Percentiles rank a stretch among this genome's conserved stretches.
phyloP scores from a whole-genome alignment of 2,888 invertebrate genomes.

The Metalampra italica region DNA sequence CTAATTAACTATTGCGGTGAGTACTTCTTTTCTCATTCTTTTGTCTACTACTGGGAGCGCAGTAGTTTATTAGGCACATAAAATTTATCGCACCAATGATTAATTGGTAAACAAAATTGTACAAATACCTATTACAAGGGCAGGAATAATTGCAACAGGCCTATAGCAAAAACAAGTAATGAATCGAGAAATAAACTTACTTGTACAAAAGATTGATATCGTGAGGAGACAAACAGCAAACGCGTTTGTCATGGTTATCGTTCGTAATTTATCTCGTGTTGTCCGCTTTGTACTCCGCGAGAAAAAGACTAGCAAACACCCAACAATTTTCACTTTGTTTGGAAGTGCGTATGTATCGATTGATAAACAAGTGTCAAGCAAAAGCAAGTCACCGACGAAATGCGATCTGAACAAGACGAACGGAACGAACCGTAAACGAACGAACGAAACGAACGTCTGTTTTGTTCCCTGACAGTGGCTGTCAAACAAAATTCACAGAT shows the following conservation, averaged over 20 bases:
- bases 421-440: neutral
- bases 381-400: slow-evolving; percentile 27
- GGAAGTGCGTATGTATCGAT: slow-evolving; percentile 50
- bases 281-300: slow-evolving; percentile 37
- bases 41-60: neutral
- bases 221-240: slow-evolving; percentile 61
- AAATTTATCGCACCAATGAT: neutral
- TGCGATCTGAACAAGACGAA: too few relatives aligned
- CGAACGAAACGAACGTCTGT: too few relatives aligned
- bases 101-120: slow-evolving; percentile 1
- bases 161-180: slow-evolving; percentile 9
- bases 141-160: slow-evolving; percentile 18
- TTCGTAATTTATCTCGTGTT: slow-evolving; percentile 27
- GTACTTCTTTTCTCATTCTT: too few relatives aligned
- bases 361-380: slow-evolving; percentile 50
- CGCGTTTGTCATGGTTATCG: slow-evolving; percentile 61
- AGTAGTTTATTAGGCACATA: neutral
- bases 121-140: slow-evolving; percentile 28
- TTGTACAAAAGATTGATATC: slow-evolving; percentile 50
- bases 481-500: neutral
- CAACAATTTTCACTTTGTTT: slow-evolving; percentile 64
- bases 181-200: slow-evolving; percentile 41
- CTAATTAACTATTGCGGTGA: neutral
- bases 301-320: slow-evolving; percentile 45
- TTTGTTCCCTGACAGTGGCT: neutral